phyloP scores from a whole-genome alignment of 2,113 vertebrate genomes.

The Sylvietta virens region DNA sequence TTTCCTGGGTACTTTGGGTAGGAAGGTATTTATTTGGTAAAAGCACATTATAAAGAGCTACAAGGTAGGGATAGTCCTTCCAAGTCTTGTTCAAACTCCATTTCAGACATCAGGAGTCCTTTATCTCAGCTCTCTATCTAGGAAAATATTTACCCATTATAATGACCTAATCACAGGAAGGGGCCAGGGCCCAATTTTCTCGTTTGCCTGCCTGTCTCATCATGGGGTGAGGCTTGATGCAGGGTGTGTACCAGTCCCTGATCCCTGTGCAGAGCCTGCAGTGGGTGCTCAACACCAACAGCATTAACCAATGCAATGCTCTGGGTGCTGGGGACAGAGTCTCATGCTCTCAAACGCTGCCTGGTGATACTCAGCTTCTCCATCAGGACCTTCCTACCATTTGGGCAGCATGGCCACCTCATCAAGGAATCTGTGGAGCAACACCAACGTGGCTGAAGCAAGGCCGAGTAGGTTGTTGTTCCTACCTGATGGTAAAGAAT shows the following conservation, averaged over 20 bases:
- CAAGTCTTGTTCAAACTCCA: neutral
- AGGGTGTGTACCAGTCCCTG: neutral
- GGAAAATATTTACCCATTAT: constrained; percentile 54
- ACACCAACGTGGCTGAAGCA: accelerated
- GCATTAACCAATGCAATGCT: neutral
- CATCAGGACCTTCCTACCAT: neutral
- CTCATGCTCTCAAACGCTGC: neutral
- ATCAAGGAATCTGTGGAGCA: neutral
- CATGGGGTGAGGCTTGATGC: neutral
- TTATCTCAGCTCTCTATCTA: constrained; percentile 45
- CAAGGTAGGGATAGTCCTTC: neutral
- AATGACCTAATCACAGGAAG: constrained; percentile 47
- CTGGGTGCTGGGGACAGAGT: neutral
- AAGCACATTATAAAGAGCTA: neutral
- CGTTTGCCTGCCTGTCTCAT: constrained; percentile 6
- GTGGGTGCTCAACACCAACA: neutral
- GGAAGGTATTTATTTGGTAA: neutral
- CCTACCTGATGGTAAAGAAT: neutral
- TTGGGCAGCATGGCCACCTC: neutral
- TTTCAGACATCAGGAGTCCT: constrained; percentile 14
- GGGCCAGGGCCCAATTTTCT: constrained; percentile 22
- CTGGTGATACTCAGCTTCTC: neutral
- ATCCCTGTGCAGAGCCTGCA: neutral
- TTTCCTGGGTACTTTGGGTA: neutral
- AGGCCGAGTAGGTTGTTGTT: neutral